A percentile compares a stretch with the other conserved stretches of the same genome.
Evolutionary conservation across 2,888 invertebrate genomes (phyloP).

Genomic region (Empis livida): DNA sequence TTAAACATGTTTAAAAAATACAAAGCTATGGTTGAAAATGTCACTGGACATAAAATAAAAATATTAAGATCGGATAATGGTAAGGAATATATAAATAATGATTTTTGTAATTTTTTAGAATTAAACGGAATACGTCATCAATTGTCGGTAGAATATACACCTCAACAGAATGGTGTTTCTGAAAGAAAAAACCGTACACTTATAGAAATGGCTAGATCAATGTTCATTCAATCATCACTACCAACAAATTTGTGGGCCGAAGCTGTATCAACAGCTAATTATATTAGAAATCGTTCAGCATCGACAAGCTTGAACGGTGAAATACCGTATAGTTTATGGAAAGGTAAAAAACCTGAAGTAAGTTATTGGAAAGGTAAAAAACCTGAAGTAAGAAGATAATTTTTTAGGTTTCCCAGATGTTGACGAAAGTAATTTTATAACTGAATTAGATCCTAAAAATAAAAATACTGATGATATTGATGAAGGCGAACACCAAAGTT

Average conservation of each 20-base stretch:
- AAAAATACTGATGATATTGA: too few relatives aligned
- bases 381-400: too few relatives aligned
- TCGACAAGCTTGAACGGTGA: not conserved
- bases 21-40: slow-evolving; percentile 1
- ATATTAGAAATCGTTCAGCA: not conserved
- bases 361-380: not conserved
- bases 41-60: not conserved
- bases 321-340: not conserved
- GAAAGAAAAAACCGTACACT: not conserved
- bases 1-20: not conserved
- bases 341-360: not conserved
- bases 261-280: not conserved
- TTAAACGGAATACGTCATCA: not conserved
- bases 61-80: not conserved
- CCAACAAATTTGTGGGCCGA: not conserved
- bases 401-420: too few relatives aligned
- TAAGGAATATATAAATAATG: not conserved
- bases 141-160: slow-evolving; percentile 1
- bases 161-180: not conserved
- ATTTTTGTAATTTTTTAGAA: not conserved
- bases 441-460: too few relatives aligned
- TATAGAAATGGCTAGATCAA: not conserved
- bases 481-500: too few relatives aligned
- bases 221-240: not conserved
- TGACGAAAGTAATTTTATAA: too few relatives aligned